Conservation (phyloP, 2,888 invertebrate genomes). For the Steinernema scapterisci region DNA sequence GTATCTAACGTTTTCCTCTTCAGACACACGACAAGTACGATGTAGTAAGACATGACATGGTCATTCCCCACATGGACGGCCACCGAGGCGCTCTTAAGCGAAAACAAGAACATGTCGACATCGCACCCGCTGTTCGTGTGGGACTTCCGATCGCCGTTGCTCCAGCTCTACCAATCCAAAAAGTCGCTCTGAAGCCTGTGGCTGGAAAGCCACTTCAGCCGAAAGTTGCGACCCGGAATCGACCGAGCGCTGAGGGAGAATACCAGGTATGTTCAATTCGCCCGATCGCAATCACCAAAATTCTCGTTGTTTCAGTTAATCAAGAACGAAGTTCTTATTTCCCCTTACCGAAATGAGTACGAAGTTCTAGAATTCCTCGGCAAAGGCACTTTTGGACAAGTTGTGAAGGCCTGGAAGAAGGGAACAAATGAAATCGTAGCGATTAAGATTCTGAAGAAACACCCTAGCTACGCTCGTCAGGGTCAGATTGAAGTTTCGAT, state of each 20-base stretch:
- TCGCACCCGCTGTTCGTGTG: not conserved
- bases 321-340: constrained; percentile 66
- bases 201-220: constrained; percentile 34
- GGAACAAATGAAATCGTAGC: constrained; percentile 99
- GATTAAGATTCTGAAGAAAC: constrained; percentile 99
- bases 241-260: constrained; percentile 60
- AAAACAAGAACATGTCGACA: constrained; percentile 45
- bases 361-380: constrained; percentile 85
- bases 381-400: constrained; percentile 96
- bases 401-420: constrained; percentile 99
- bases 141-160: constrained; percentile 25
- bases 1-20: not conserved
- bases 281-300: not conserved
- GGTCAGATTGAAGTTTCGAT: constrained; percentile 95
- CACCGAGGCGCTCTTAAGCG: constrained; percentile 46
- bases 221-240: constrained; percentile 40
- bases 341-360: constrained; percentile 66
- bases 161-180: not conserved
- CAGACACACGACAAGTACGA: not conserved
- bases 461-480: constrained; percentile 98
- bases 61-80: constrained; percentile 9
- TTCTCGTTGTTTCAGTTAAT: constrained; percentile 58
- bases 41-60: not conserved
- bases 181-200: constrained; percentile 28
- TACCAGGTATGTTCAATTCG: constrained; percentile 54